A percentile compares a stretch with the other conserved stretches of the same genome.
Evolutionary conservation across 2,797 vertebrate genomes (phyloP).

Genomic region (Sciurus carolinensis): DNA sequence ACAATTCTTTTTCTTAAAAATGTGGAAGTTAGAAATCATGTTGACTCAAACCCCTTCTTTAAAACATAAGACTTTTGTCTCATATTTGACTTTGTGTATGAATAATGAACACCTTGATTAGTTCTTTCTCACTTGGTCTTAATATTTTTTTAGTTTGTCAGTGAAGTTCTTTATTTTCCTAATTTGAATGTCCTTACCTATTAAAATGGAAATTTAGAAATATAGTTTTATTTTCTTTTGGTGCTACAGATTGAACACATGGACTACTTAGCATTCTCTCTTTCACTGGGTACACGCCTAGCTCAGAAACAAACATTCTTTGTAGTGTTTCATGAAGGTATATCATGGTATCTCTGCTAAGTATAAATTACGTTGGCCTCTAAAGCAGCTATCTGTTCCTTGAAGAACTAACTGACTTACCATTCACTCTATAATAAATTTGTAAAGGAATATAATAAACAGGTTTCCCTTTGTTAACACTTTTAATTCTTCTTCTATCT

Average conservation of each 20-base stretch:
- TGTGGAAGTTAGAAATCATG: background rate
- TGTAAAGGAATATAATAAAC: background rate
- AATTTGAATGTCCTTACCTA: background rate
- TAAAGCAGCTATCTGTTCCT: background rate
- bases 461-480: background rate
- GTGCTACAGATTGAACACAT: background rate
- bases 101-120: background rate
- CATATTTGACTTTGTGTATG: constrained; percentile 31
- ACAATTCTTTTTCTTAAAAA: constrained; percentile 45
- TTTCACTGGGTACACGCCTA: background rate
- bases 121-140: constrained; percentile 28
- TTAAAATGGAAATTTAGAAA: constrained; percentile 38
- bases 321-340: background rate
- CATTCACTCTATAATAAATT: constrained; percentile 15
- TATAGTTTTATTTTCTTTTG: background rate
- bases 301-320: background rate
- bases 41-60: constrained; percentile 41
- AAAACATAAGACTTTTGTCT: constrained; percentile 32
- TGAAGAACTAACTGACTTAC: background rate
- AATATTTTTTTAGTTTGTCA: constrained; percentile 54
- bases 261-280: background rate
- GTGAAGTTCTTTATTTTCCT: constrained; percentile 37
- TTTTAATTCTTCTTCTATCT: constrained; percentile 47
- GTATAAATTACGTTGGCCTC: background rate
- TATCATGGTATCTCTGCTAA: background rate